A percentile compares a stretch with the other conserved stretches of the same genome.
phyloP scores from a whole-genome alignment of 1,140 invertebrate species.

The Zeugodacus cucurbitae region DNA sequence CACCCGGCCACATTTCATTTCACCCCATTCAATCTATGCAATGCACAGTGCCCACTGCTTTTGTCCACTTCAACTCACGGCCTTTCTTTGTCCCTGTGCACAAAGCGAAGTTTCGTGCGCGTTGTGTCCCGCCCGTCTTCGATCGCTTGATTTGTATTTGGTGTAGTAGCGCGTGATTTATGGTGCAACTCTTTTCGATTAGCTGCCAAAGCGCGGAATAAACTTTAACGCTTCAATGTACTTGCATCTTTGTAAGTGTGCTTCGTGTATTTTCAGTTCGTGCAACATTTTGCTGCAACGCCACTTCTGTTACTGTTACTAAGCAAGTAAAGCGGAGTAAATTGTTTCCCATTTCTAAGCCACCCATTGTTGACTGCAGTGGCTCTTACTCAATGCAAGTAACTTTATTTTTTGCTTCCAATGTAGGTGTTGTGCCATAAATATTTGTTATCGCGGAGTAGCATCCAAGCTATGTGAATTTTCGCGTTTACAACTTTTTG shows the following conservation, averaged over 20 bases:
- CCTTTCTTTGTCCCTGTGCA: not conserved
- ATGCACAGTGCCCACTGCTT: not conserved
- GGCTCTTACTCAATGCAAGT: not conserved
- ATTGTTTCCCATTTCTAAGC: no score
- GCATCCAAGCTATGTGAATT: not conserved
- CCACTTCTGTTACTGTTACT: not conserved
- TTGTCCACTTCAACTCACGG: not conserved
- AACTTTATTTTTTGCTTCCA: not conserved
- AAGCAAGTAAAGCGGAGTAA: not conserved
- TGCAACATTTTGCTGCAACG: conserved; percentile 8
- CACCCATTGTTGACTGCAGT: not conserved
- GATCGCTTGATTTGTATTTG: not conserved
- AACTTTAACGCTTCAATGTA: not conserved
- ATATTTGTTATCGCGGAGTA: conserved; percentile 2
- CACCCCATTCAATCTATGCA: not conserved
- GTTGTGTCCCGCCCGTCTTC: not conserved
- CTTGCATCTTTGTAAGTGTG: not conserved
- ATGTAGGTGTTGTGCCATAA: not conserved
- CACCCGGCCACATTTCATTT: not conserved
- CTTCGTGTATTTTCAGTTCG: not conserved
- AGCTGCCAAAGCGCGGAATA: conserved; percentile 21
- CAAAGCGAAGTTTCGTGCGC: not conserved
- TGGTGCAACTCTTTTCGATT: conserved; percentile 1
- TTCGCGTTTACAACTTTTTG: not conserved
- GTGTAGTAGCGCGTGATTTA: conserved; percentile 1